A percentile compares a stretch with the other conserved stretches of the same genome.
Evolutionary conservation across 2,113 vertebrate genomes (phyloP).

Genomic region (Hippopotamus amphibius): DNA sequence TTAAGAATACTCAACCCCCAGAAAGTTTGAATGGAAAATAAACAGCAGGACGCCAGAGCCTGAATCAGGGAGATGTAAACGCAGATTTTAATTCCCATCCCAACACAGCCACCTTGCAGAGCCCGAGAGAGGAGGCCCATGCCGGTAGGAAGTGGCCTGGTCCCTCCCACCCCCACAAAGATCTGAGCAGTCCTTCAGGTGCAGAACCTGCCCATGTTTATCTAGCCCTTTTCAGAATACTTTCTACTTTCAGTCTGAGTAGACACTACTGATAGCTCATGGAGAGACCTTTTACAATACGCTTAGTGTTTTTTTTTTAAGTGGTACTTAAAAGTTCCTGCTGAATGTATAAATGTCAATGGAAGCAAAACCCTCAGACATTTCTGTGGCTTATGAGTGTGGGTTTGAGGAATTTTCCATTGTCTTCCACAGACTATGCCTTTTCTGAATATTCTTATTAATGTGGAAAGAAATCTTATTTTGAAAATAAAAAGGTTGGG

Average conservation of each 20-base stretch:
- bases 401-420: background rate
- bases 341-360: background rate
- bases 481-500: background rate
- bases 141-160: rapidly evolving
- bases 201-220: too few relatives aligned
- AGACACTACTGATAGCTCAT: background rate
- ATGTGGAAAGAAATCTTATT: background rate
- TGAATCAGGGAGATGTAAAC: conserved; percentile 73
- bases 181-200: background rate
- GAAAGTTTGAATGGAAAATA: conserved; percentile 96
- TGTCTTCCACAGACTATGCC: background rate
- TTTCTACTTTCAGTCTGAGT: background rate
- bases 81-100: background rate
- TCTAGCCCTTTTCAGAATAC: background rate
- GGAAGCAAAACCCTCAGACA: background rate
- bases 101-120: background rate
- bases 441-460: background rate
- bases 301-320: too few relatives aligned
- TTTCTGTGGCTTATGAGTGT: background rate
- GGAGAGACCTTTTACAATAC: background rate
- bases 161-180: too few relatives aligned
- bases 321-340: too few relatives aligned
- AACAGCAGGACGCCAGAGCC: conserved; percentile 97
- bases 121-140: too few relatives aligned
- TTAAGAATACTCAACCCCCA: conserved; percentile 74